Percentiles rank a stretch among this genome's conserved stretches.
These are phyloP conservation scores for Trichogramma pretiosum DNA, from an alignment of 1,140 invertebrate species.

Conservation along the genomic window DNA sequence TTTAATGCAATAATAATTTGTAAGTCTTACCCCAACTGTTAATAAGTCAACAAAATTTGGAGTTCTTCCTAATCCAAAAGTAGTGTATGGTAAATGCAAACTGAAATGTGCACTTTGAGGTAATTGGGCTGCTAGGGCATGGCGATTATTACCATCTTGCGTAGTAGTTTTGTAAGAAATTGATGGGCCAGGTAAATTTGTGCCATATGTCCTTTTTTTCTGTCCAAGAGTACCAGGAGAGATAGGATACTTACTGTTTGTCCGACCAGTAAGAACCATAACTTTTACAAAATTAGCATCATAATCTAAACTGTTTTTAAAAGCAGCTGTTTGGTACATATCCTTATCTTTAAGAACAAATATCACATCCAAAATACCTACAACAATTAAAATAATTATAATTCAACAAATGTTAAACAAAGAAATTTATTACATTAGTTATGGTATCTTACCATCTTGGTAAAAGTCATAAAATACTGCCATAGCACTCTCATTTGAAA, in stretches of 20 bases:
- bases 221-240: constrained; percentile 62
- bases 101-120: constrained; percentile 87
- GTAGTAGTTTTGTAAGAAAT: constrained; percentile 81
- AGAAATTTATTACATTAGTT: background rate
- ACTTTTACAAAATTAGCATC: constrained; percentile 95
- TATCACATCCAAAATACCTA: constrained; percentile 65
- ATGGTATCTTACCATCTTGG: constrained; percentile 58
- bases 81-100: constrained; percentile 85
- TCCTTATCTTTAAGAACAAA: constrained; percentile 51
- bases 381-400: constrained; percentile 4
- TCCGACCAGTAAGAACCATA: constrained; percentile 78
- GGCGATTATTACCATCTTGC: constrained; percentile 66
- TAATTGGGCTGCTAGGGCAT: constrained; percentile 74
- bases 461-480: constrained; percentile 90
- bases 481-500: constrained; percentile 64
- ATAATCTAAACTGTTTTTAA: constrained; percentile 82
- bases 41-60: constrained; percentile 95
- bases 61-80: constrained; percentile 91
- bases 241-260: constrained; percentile 60
- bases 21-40: constrained; percentile 71
- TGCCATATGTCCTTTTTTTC: constrained; percentile 73
- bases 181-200: constrained; percentile 79
- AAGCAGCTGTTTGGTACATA: constrained; percentile 57
- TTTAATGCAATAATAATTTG: too few relatives aligned
- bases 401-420: background rate